Evolutionary conservation across 2,113 vertebrate species (phyloP).

Genomic region (Cephalopholis sonnerati): DNA sequence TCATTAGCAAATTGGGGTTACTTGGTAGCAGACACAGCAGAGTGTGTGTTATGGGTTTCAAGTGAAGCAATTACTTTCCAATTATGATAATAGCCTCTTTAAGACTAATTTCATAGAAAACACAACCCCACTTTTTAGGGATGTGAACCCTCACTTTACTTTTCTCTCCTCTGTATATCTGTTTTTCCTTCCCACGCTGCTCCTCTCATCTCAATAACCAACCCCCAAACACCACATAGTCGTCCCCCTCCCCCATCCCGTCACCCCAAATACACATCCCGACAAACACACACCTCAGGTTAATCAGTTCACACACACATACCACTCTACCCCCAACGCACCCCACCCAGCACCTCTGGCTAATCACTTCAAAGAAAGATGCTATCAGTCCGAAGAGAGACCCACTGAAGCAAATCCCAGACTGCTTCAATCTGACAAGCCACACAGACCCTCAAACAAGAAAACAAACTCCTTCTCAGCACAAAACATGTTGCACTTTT

Average conservation of each 20-base stretch:
- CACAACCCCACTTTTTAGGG: conserved; percentile 9
- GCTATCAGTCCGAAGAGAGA: conserved; percentile 66
- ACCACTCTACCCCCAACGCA: conserved; percentile 36
- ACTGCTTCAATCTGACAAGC: conserved; percentile 39
- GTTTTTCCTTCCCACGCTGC: conserved; percentile 10
- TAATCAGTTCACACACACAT: conserved; percentile 76
- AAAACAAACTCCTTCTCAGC: conserved; percentile 22
- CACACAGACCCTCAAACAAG: conserved; percentile 14
- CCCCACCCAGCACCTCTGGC: conserved; percentile 76
- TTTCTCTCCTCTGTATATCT: conserved; percentile 20
- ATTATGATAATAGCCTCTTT: conserved; percentile 64
- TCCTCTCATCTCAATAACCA: conserved; percentile 16
- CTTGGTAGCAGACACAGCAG: conserved; percentile 42
- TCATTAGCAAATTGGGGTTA: conserved; percentile 51
- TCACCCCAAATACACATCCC: conserved; percentile 40
- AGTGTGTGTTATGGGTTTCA: conserved; percentile 41
- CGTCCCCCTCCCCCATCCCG: conserved; percentile 43
- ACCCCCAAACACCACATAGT: conserved; percentile 13
- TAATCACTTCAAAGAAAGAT: conserved; percentile 81
- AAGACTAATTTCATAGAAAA: conserved; percentile 41
- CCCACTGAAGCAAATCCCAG: conserved; percentile 48
- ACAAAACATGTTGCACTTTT: neutral
- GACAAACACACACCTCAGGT: conserved; percentile 67
- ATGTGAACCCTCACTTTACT: conserved; percentile 31
- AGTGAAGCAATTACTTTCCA: conserved; percentile 57